Base-by-base conservation (phyloP, 2,888 invertebrate species). In the Oxytorus armatus region DNA sequence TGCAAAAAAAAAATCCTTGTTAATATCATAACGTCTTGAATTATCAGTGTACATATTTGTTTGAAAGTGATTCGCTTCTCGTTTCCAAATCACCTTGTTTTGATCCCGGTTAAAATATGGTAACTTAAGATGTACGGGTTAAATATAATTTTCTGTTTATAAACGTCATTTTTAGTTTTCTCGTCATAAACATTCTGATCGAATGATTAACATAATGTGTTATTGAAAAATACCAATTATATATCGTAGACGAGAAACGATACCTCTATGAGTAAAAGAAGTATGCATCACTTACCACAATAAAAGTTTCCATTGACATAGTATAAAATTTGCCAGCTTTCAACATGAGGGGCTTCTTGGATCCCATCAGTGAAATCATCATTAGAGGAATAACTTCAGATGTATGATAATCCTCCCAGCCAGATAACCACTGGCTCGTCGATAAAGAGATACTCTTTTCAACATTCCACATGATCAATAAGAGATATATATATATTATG, bases 231-330 rank as follows among this genome's bases (percentile, higher is more conserved):
- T n/a, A n/a, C n/a, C n/a, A n/a, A n/a, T n/a, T n/a, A n/a, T n/a
- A n/a, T n/a, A n/a, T n/a, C n/a, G n/a, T n/a, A n/a, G n/a, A n/a
- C n/a, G n/a, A n/a, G n/a, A n/a, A n/a, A n/a, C n/a, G n/a, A n/a
- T n/a, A n/a, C n/a, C n/a, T n/a, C n/a, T n/a, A n/a, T n/a, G n/a
- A n/a, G n/a, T n/a, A n/a, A n/a, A n/a, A 3, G 21, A 33, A 14
- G 8, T 8, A 14, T n/a, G 11, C 11, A 53, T 36, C 10, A 39
- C 23, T 59, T 83, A 89, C 89, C 49, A 79, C 18, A 39, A 85
- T 87, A 16, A 87, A 89, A 3, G 87, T 86, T 61, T 87, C 79
- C 85, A 89, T 69, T 3, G 88, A 88, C 77, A 89, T 76, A 1
- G 78, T 77, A 61, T 84, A 88, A 73, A 88, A 88, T 47, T 81